These are phyloP conservation scores for Ormyrus rosae DNA, from an alignment of 2,888 invertebrate genomes.

Conservation along the genomic window DNA sequence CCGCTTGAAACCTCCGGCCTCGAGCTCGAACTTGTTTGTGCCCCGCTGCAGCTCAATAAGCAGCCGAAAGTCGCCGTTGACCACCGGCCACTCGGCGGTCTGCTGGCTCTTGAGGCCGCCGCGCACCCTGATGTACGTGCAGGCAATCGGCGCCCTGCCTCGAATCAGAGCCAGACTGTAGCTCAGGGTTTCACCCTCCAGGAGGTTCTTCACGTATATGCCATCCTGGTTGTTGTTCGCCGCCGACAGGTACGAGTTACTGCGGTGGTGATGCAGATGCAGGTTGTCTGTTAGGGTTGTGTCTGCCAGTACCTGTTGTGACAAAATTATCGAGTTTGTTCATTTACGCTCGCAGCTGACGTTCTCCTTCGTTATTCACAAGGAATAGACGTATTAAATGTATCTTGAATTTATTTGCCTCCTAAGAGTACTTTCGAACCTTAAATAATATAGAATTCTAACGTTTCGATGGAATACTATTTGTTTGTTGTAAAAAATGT, in stretches of 20 bases:
- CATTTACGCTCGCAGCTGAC: too few relatives aligned
- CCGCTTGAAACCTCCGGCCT: constrained; percentile 77
- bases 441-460: too few relatives aligned
- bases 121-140: constrained; percentile 73
- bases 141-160: constrained; percentile 77
- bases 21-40: constrained; percentile 80
- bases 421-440: too few relatives aligned
- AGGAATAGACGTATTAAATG: too few relatives aligned
- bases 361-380: too few relatives aligned
- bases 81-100: constrained; percentile 80
- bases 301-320: constrained; percentile 69
- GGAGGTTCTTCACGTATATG: constrained; percentile 78
- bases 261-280: constrained; percentile 29
- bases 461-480: too few relatives aligned
- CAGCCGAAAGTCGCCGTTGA: constrained; percentile 83
- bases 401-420: too few relatives aligned
- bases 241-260: constrained; percentile 10
- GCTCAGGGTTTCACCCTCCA: constrained; percentile 79
- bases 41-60: constrained; percentile 81
- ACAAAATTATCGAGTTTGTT: too few relatives aligned
- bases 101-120: constrained; percentile 61
- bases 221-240: constrained; percentile 62
- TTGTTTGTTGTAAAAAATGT: too few relatives aligned
- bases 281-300: constrained; percentile 62
- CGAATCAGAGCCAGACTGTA: constrained; percentile 81